Conservation (phyloP, 2,113 vertebrate species). For the Blennius ocellaris region DNA sequence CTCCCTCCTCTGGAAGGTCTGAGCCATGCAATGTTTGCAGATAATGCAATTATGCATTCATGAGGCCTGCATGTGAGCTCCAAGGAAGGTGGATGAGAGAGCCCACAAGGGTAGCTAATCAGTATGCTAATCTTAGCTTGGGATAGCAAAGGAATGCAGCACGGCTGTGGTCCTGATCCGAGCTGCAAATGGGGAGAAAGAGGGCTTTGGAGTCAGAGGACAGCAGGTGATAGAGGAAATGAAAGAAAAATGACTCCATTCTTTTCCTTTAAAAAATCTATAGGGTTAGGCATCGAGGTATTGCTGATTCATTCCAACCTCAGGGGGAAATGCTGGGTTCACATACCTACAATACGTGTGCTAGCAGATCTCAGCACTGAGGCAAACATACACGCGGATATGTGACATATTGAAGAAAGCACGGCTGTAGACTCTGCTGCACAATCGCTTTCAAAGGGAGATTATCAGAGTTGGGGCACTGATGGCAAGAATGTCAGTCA, state of each 20-base stretch:
- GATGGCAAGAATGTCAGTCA: too few relatives aligned
- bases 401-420: too few relatives aligned
- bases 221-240: not conserved
- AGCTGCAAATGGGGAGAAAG: conserved; percentile 26
- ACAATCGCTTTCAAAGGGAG: too few relatives aligned
- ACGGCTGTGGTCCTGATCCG: conserved; percentile 28
- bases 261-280: not conserved
- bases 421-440: too few relatives aligned
- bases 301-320: conserved; percentile 45
- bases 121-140: conserved; percentile 74
- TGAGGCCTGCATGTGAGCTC: conserved; percentile 51
- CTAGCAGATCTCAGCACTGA: conserved; percentile 12
- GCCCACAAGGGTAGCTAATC: conserved; percentile 69
- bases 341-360: conserved; percentile 1
- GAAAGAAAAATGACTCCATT: not conserved
- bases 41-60: conserved; percentile 63
- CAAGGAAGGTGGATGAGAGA: conserved; percentile 43
- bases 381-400: conserved; percentile 21
- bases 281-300: conserved; percentile 1
- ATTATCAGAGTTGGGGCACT: too few relatives aligned
- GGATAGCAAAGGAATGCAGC: conserved; percentile 55
- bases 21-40: conserved; percentile 77
- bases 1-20: conserved; percentile 92
- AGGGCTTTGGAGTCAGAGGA: not conserved
- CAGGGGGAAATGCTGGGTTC: conserved; percentile 1